Evolutionary conservation across 2,888 invertebrate genomes (phyloP).

Genomic region (Colostygia pectinataria): DNA sequence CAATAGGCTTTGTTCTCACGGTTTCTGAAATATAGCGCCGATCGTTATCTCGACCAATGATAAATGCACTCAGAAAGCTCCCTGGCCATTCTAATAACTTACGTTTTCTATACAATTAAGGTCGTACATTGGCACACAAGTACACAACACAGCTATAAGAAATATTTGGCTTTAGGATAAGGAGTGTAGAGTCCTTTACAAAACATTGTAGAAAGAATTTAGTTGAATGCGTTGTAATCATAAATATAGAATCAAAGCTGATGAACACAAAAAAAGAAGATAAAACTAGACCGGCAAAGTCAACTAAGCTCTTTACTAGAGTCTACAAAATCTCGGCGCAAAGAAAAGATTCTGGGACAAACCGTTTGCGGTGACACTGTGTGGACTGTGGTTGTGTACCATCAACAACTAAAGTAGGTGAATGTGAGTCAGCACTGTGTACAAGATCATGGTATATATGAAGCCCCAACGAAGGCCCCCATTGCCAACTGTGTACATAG

Average conservation of each 20-base stretch:
- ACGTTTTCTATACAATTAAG: constrained; percentile 21
- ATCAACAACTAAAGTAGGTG: constrained; percentile 46
- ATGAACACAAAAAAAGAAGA: no score
- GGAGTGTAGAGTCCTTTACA: no score
- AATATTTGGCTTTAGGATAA: not conserved
- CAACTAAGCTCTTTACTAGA: constrained; percentile 25
- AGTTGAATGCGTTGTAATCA: no score
- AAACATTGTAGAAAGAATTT: no score
- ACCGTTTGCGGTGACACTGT: constrained; percentile 43
- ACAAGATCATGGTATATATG: constrained; percentile 47
- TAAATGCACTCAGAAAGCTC: constrained; percentile 54
- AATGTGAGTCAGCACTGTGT: constrained; percentile 63
- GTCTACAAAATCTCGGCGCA: constrained; percentile 27
- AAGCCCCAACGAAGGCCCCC: constrained; percentile 53
- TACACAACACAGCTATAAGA: no score
- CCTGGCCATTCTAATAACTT: constrained; percentile 24
- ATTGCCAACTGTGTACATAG: constrained; percentile 63
- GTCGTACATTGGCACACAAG: not conserved
- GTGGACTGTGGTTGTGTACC: constrained; percentile 37
- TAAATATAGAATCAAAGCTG: no score
- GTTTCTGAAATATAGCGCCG: constrained; percentile 60
- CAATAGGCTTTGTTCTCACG: constrained; percentile 63
- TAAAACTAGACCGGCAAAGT: constrained; percentile 17
- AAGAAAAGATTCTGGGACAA: constrained; percentile 43
- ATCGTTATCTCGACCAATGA: constrained; percentile 65